phyloP scores from a whole-genome alignment of 2,113 vertebrate species.

The Aegotheles bennettii region DNA sequence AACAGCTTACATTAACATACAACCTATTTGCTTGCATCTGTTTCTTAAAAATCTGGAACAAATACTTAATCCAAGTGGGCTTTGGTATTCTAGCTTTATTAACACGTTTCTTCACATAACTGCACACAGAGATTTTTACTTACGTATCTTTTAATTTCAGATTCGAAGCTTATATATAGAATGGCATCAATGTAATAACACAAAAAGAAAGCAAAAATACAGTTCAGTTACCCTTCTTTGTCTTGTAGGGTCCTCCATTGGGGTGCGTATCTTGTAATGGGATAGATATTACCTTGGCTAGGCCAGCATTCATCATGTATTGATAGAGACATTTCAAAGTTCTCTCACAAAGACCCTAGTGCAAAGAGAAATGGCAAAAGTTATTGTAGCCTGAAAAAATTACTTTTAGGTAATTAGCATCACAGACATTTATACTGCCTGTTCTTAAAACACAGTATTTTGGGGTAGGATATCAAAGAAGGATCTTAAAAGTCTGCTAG shows the following conservation, averaged over 20 bases:
- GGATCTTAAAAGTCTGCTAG: background rate
- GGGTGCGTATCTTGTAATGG: constrained; percentile 86
- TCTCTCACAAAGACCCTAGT: constrained; percentile 79
- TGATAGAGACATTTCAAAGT: constrained; percentile 85
- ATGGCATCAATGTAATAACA: background rate
- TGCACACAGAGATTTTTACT: background rate
- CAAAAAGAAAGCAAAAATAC: background rate
- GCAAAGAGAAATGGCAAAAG: background rate
- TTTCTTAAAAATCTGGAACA: background rate
- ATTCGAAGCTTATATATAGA: background rate
- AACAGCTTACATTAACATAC: background rate
- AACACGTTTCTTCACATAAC: background rate
- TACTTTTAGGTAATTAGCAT: background rate
- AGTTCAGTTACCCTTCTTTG: constrained; percentile 82
- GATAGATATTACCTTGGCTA: constrained; percentile 76
- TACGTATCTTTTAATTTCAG: fast-evolving
- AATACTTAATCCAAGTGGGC: background rate
- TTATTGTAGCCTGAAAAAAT: too few relatives aligned
- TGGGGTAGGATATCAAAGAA: background rate
- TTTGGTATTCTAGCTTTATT: background rate
- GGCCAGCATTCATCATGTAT: constrained; percentile 83
- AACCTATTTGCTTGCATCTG: background rate
- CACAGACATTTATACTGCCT: background rate
- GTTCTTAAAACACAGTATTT: background rate
- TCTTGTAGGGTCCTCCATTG: constrained; percentile 77